Base-by-base conservation (phyloP, 2,113 vertebrate species). In the Galbula dea region DNA sequence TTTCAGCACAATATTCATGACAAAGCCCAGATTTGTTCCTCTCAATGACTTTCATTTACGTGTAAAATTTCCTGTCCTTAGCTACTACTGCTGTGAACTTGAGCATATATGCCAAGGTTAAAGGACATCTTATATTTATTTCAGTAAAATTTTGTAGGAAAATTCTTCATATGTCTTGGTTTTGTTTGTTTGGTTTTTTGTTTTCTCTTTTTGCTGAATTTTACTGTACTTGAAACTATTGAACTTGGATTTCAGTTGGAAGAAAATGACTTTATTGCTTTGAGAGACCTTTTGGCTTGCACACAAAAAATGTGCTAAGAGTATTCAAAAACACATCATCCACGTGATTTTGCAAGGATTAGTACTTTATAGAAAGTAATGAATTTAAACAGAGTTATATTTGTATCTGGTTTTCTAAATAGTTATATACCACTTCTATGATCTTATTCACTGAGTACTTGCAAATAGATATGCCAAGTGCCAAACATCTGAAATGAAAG, bases 401-500 rank as follows among this genome's bases (percentile, higher is more conserved):
- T 80, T 87, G 67, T 20, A 30, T 67, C 86, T 89, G 63, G 22
- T 93, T 93, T 78, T 76, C 81, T 89, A 80, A 79, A 57, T 80
- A 89, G 67, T 76, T 71, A 45, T 71, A 45, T 83, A 39, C 37
- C 32, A n/a, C 43, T 55, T 77, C 82, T 80, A 76, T 75, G 30
- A 48, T 71, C 37, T 75, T 11, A 27, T 86, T 91, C 63, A 80
- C 73, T 26, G 63, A 72, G 52, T 66, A 46, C n/a, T 75, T 91
- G 63, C 48, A 67, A 71, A 79, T 52, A 86, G 51, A 57, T 89
- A 58, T 86, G 52, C 68, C 58, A 91, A 66, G 54, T 43, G 54
- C 30, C 17, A 58, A 67, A 66, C 73, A 58, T 57, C 58, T 83
- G 37, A 72, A 72, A 80, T 91, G 48, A 80, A 36, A 66, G 48